phyloP scores from a whole-genome alignment of 2,888 invertebrate species.

The Fissipunctia ypsillon region DNA sequence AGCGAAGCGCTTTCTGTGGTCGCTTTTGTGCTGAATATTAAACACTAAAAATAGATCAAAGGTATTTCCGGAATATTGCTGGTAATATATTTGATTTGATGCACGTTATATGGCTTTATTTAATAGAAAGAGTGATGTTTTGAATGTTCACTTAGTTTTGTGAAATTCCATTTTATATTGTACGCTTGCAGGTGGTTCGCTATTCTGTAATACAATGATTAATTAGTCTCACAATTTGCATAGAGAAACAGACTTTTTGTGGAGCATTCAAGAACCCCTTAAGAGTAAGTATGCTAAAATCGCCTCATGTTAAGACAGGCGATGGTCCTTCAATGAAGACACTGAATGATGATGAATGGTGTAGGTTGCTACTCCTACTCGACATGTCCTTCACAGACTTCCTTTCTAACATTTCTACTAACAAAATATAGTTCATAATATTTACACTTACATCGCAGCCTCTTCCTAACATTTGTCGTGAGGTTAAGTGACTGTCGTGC shows the following conservation, averaged over 20 bases:
- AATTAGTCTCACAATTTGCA: background rate
- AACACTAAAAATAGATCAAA: conserved; percentile 65
- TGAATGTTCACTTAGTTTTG: background rate
- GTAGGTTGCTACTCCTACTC: background rate
- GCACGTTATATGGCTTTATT: background rate
- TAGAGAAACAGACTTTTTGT: background rate
- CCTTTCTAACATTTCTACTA: background rate
- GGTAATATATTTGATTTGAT: conserved; percentile 18
- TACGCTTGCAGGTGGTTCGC: background rate
- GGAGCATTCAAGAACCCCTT: background rate
- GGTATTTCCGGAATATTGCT: conserved; percentile 32
- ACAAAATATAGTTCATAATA: conserved; percentile 3
- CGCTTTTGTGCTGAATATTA: conserved; percentile 73
- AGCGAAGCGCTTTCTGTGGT: conserved; percentile 69
- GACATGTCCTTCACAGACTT: background rate
- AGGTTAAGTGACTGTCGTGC: conserved; percentile 67
- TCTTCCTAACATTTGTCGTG: conserved; percentile 68
- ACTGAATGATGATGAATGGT: no score
- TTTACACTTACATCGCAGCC: conserved; percentile 36
- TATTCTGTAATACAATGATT: background rate
- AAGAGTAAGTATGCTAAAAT: background rate
- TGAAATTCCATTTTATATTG: background rate
- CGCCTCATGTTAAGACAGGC: no score
- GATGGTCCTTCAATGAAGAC: background rate
- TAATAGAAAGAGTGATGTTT: background rate